Conservation (phyloP, 2,888 invertebrate species). For the Euzetes globulus region DNA sequence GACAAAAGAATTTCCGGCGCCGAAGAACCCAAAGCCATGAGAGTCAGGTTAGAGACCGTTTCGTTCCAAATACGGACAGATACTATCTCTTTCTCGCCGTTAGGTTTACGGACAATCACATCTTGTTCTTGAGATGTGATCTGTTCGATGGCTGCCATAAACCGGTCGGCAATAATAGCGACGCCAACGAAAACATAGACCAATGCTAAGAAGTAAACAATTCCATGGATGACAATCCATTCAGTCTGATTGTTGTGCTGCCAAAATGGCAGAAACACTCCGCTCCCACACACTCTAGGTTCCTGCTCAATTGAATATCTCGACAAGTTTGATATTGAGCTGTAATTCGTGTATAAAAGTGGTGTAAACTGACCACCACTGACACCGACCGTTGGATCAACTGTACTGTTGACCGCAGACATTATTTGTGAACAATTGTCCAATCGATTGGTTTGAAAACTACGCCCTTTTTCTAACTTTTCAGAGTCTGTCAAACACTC, state of each 20-base stretch:
- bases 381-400: not conserved
- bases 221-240: constrained; percentile 71
- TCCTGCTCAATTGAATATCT: not conserved
- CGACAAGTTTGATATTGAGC: not conserved
- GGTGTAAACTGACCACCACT: not conserved
- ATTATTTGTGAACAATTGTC: not conserved
- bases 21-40: constrained; percentile 97
- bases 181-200: constrained; percentile 96
- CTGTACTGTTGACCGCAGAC: not conserved
- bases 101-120: constrained; percentile 75
- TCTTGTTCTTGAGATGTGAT: constrained; percentile 96
- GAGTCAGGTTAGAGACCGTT: constrained; percentile 93
- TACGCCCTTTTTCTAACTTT: not conserved
- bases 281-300: too few species aligned
- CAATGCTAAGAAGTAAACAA: constrained; percentile 79
- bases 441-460: not conserved
- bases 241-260: constrained; percentile 55
- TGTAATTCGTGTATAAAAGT: not conserved
- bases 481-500: too few species aligned
- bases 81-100: constrained; percentile 76
- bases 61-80: constrained; percentile 98
- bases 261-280: constrained; percentile 84
- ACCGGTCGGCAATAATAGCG: constrained; percentile 95
- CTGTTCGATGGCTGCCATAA: constrained; percentile 98
- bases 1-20: constrained; percentile 97